Evolutionary conservation across 1,140 invertebrate species (phyloP).

Genomic region (Bradynema listronoti): DNA sequence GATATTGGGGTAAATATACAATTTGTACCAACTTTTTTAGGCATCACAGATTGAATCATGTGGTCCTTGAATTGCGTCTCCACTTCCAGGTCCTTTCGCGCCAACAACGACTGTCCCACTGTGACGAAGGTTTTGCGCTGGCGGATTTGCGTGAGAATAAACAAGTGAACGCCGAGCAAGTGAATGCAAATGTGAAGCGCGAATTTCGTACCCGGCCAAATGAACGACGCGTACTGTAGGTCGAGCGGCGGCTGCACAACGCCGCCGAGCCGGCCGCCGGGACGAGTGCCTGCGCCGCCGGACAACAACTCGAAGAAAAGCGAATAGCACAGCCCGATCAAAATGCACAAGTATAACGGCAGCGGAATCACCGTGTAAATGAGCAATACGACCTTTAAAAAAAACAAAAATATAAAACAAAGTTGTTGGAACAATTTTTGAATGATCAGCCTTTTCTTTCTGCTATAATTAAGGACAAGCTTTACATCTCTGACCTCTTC

Average conservation of each 20-base stretch:
- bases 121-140: constrained; percentile 93
- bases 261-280: no score
- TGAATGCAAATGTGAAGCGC: constrained; percentile 81
- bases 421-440: background rate
- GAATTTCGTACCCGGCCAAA: constrained; percentile 65
- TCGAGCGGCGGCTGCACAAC: no score
- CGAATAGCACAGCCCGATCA: constrained; percentile 69
- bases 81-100: constrained; percentile 76
- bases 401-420: constrained; percentile 67
- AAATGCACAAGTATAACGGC: constrained; percentile 74
- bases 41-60: constrained; percentile 95
- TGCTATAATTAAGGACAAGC: no score
- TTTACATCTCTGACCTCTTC: no score
- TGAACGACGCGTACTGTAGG: constrained; percentile 17
- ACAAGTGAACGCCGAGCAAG: constrained; percentile 81
- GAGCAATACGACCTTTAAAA: constrained; percentile 76
- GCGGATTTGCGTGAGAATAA: constrained; percentile 78
- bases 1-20: background rate
- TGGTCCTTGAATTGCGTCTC: constrained; percentile 90
- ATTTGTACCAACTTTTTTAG: constrained; percentile 59
- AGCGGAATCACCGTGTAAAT: constrained; percentile 87
- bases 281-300: constrained; percentile 14
- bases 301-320: constrained; percentile 69
- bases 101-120: constrained; percentile 81
- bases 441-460: no score